Percentiles rank a stretch among this genome's conserved stretches.
Evolutionary conservation across 1,140 invertebrate species (phyloP).

Genomic region (Trichogramma pretiosum): DNA sequence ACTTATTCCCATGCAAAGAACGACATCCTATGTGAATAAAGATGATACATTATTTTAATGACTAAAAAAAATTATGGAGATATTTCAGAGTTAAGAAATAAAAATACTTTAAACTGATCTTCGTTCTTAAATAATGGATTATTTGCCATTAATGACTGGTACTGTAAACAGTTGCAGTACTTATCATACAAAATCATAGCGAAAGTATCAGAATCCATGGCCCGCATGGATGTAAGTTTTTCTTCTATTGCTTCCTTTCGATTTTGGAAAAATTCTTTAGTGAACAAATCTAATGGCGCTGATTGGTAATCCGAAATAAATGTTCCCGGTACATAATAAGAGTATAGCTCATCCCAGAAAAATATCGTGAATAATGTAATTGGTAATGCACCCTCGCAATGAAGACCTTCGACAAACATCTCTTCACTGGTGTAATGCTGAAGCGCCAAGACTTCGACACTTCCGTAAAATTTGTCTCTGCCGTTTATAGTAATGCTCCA

Average conservation of each 20-base stretch:
- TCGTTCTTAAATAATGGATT: constrained; percentile 46
- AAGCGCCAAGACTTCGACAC: constrained; percentile 32
- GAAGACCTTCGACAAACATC: constrained; percentile 43
- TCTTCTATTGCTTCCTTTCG: constrained; percentile 51
- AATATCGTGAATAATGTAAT: constrained; percentile 56
- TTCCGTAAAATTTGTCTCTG: constrained; percentile 22
- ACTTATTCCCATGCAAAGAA: constrained; percentile 49
- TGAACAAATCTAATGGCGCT: constrained; percentile 60
- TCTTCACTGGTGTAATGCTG: constrained; percentile 25
- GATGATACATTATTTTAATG: constrained; percentile 5
- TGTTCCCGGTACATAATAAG: constrained; percentile 50
- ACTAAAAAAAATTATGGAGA: constrained; percentile 4
- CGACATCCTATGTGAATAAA: constrained; percentile 42
- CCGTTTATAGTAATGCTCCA: constrained; percentile 24
- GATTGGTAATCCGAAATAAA: constrained; percentile 60
- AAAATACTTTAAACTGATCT: constrained; percentile 43
- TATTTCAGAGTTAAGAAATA: constrained; percentile 10
- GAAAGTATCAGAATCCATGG: constrained; percentile 35
- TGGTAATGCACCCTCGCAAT: constrained; percentile 63
- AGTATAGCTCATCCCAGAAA: constrained; percentile 72
- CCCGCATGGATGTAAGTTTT: constrained; percentile 42
- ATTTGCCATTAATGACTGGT: constrained; percentile 40
- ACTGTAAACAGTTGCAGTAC: constrained; percentile 40
- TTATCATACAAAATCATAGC: constrained; percentile 31
- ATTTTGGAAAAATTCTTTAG: constrained; percentile 53